These are phyloP conservation scores for Cheilosia urbana DNA, from an alignment of 2,888 invertebrate species.

Conservation along the genomic window DNA sequence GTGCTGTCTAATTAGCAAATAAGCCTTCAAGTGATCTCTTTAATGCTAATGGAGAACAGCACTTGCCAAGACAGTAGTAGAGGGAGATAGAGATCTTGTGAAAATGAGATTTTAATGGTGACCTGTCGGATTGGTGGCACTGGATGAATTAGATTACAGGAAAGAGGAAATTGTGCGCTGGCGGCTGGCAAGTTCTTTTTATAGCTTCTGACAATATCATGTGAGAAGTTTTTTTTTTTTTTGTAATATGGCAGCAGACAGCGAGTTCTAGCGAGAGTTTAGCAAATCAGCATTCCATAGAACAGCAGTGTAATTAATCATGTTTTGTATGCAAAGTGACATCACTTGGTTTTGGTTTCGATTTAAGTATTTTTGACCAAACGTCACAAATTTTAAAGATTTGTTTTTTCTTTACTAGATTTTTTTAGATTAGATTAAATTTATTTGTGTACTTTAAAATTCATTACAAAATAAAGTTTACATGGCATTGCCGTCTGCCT, in stretches of 20 bases:
- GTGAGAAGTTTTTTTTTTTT: neutral
- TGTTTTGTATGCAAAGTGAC: neutral
- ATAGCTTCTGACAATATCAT: neutral
- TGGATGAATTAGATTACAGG: constrained; percentile 68
- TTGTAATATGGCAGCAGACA: neutral
- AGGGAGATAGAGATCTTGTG: constrained; percentile 66
- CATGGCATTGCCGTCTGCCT: no score
- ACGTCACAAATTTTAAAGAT: no score
- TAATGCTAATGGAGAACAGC: constrained; percentile 34
- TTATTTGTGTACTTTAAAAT: no score
- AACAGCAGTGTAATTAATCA: neutral
- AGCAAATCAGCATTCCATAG: neutral
- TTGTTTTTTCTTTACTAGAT: no score
- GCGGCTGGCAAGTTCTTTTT: constrained; percentile 31
- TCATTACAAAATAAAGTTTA: no score
- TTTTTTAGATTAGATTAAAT: no score
- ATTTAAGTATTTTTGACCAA: no score
- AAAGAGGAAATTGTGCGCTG: constrained; percentile 62
- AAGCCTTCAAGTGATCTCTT: constrained; percentile 57
- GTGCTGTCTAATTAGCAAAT: constrained; percentile 68
- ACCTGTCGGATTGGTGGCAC: constrained; percentile 63
- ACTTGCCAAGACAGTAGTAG: neutral
- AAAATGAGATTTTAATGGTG: constrained; percentile 72
- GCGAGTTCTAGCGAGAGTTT: neutral
- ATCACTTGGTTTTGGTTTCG: neutral